Percentiles rank a stretch among this genome's conserved stretches.
Evolutionary conservation across 1,140 invertebrate species (phyloP).

Genomic region (Globodera ellingtonae): DNA sequence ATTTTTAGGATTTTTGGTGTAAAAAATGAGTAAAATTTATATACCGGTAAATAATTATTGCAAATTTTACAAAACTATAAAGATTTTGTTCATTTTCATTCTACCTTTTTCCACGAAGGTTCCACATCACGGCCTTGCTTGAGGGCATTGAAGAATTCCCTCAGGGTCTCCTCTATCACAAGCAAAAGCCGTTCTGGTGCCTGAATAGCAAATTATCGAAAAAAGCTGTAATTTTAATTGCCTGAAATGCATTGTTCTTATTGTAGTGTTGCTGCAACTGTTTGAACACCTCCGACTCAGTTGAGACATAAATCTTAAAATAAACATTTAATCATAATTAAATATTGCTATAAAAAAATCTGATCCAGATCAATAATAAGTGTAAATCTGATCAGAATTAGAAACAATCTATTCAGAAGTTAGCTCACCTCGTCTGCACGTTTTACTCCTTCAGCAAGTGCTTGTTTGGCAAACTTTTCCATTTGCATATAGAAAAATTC

Average conservation of each 20-base stretch:
- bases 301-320: constrained; percentile 77
- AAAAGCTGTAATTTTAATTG: too few species aligned
- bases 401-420: background rate
- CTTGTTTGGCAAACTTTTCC: constrained; percentile 98
- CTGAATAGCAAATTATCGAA: constrained; percentile 70
- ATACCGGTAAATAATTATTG: too few species aligned
- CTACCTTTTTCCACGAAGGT: constrained; percentile 95
- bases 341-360: constrained; percentile 69
- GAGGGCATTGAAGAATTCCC: constrained; percentile 97
- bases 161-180: constrained; percentile 92
- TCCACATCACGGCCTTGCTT: constrained; percentile 91
- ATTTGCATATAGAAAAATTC: constrained; percentile 99
- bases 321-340: background rate
- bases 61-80: too few species aligned
- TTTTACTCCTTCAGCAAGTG: constrained; percentile 92
- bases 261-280: constrained; percentile 99
- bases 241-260: constrained; percentile 85
- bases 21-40: too few species aligned
- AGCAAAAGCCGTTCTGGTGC: constrained; percentile 93
- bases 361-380: too few species aligned
- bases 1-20: too few species aligned
- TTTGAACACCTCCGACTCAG: constrained; percentile 94
- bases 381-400: too few species aligned
- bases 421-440: background rate
- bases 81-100: too few species aligned